phyloP scores from a whole-genome alignment of 1,140 invertebrate species.

The Papilio xuthus region DNA sequence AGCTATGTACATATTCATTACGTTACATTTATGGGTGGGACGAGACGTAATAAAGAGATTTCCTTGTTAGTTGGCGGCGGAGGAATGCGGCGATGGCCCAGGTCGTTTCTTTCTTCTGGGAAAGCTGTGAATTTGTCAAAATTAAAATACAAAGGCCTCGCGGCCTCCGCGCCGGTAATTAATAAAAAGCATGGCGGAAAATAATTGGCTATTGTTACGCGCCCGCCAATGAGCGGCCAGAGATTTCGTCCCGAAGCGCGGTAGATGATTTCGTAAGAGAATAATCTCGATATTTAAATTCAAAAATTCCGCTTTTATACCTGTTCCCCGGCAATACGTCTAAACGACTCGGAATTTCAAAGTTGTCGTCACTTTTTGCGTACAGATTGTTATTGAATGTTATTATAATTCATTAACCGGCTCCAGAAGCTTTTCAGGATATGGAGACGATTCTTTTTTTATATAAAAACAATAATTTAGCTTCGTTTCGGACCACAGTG shows the following conservation, averaged over 20 bases:
- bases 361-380: constrained; percentile 28
- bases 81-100: constrained; percentile 40
- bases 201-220: constrained; percentile 73
- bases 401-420: constrained; percentile 33
- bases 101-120: constrained; percentile 56
- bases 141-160: constrained; percentile 75
- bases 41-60: constrained; percentile 63
- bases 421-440: background rate
- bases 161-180: constrained; percentile 60
- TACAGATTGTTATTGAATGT: constrained; percentile 34
- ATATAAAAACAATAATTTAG: constrained; percentile 5
- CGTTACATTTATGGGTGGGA: constrained; percentile 47
- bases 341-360: constrained; percentile 31
- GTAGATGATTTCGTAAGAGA: constrained; percentile 39
- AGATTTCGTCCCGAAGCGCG: constrained; percentile 36
- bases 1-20: constrained; percentile 59
- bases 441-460: constrained; percentile 7
- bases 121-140: constrained; percentile 72
- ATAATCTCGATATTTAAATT: constrained; percentile 38
- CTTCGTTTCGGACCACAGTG: constrained; percentile 3
- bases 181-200: constrained; percentile 71
- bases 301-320: constrained; percentile 38
- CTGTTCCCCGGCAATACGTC: constrained; percentile 29
- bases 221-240: constrained; percentile 47
- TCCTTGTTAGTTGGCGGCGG: constrained; percentile 47